Evolutionary conservation across 37 sponge, comb jelly and placozoan species (phyloP).

Genomic region (Halichondria panicea): DNA sequence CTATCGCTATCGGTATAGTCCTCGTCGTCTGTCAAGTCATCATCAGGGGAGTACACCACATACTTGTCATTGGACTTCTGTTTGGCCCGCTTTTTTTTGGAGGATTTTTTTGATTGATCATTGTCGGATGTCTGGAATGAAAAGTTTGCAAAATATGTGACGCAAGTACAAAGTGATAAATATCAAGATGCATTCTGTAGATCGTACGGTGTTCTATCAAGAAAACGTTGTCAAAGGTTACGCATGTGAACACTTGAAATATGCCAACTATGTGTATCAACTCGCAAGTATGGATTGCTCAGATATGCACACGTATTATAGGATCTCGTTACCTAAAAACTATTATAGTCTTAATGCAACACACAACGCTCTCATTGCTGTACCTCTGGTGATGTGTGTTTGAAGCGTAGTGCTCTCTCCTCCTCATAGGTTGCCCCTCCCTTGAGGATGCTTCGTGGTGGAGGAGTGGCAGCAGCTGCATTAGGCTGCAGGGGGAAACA

Average conservation of each 20-base stretch:
- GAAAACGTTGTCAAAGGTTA: no score
- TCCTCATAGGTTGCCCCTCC: conserved; percentile 24
- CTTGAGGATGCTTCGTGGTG: conserved; percentile 26
- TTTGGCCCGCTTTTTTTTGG: conserved; percentile 4
- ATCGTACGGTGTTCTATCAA: no score
- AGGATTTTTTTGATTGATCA: no score
- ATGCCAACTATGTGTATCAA: no score
- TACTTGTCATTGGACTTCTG: conserved; percentile 29
- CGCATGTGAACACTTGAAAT: no score
- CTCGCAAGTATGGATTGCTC: no score
- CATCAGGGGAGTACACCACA: conserved; percentile 65
- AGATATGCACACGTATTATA: no score
- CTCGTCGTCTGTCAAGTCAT: conserved; percentile 42
- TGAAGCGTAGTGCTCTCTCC: neutral
- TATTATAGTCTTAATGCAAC: no score
- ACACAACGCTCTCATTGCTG: no score
- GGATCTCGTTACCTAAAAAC: no score
- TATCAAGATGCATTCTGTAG: no score
- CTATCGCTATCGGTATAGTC: conserved; percentile 17
- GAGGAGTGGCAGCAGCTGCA: conserved; percentile 18
- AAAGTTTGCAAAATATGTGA: neutral
- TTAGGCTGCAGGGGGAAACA: conserved; percentile 16
- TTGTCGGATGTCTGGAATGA: neutral
- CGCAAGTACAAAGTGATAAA: no score
- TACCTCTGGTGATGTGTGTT: neutral